These are phyloP conservation scores for Heteromormyrus szaboi DNA, from an alignment of 2,797 vertebrate species.

Conservation along the genomic window DNA sequence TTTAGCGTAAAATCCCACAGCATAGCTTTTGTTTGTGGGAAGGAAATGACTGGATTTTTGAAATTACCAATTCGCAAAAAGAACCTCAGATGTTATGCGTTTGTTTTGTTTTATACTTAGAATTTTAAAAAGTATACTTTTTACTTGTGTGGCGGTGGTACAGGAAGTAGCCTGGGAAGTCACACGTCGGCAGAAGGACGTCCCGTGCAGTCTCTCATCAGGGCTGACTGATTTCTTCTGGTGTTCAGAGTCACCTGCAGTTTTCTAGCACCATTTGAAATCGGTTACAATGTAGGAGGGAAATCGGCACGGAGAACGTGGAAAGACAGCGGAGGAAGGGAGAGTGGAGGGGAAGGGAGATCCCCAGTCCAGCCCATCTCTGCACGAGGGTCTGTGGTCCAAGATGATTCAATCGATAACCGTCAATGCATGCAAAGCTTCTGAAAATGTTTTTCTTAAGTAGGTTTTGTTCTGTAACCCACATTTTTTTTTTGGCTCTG, in stretches of 20 bases:
- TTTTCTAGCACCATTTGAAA: conserved; percentile 99
- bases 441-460: neutral
- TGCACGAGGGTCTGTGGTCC: neutral
- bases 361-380: neutral
- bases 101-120: neutral
- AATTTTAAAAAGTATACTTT: neutral
- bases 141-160: neutral
- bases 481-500: neutral
- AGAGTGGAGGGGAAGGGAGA: neutral
- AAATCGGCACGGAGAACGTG: conserved; percentile 27
- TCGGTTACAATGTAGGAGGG: conserved; percentile 96
- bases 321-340: neutral
- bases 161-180: neutral
- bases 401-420: neutral
- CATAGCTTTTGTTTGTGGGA: neutral
- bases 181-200: neutral
- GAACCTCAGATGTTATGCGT: neutral
- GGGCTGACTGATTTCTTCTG: conserved; percentile 98
- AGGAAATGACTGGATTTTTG: neutral
- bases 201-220: conserved; percentile 62
- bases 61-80: neutral
- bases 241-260: conserved; percentile 91
- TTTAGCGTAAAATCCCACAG: neutral
- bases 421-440: neutral
- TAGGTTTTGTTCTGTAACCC: neutral